Evolutionary conservation across 2,888 invertebrate species (phyloP), one percentile per base, ranked within the genome.

Genomic region (Eucriotettix oculatus): DNA sequence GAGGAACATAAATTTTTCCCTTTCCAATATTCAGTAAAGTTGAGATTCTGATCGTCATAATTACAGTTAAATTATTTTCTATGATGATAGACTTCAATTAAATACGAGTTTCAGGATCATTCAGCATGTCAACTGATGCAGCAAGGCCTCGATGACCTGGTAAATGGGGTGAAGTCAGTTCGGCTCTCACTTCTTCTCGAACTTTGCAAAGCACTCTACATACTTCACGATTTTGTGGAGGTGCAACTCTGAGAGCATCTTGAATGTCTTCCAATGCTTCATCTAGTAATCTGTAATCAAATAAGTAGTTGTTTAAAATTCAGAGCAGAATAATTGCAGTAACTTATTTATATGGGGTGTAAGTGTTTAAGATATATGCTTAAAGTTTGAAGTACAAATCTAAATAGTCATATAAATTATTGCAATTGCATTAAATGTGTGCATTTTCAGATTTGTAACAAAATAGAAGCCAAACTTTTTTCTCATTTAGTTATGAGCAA

Each of bases 181-280:
- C 67, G 5, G 65, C 64, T 53, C 66, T 64, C 40, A 87, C 82
- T 69, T 91, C 90, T 62, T 90, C 90, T 66, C 84, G 82, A 7
- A 91, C 74, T 12, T 85, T 79, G 56, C 81, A 78, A n/a, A 90
- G 74, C 7, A 90, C 85, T 63, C 86, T 79, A 57, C 84, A 79
- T 44, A 90, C 83, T 67, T 90, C 86, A 11, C 81, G 72, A 68
- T 86, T 89, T 62, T 82, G 81, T 16, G 83, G 75, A 0, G 90
- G 90, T 0, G 87, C 85, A 16, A 87, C 74, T 43, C 82, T 72
- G 54, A 90, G 71, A 0, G 95, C 94, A 70, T 90, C 84, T 66
- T 86, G 81, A 12, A 93, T 85, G 71, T 95, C 94, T 1, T 82
- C 79, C 17, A 93, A 75, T 0, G 94, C 92, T 58, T 79, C 77